phyloP scores from a whole-genome alignment of 2,797 vertebrate genomes.

The Leucoraja ocellata region DNA sequence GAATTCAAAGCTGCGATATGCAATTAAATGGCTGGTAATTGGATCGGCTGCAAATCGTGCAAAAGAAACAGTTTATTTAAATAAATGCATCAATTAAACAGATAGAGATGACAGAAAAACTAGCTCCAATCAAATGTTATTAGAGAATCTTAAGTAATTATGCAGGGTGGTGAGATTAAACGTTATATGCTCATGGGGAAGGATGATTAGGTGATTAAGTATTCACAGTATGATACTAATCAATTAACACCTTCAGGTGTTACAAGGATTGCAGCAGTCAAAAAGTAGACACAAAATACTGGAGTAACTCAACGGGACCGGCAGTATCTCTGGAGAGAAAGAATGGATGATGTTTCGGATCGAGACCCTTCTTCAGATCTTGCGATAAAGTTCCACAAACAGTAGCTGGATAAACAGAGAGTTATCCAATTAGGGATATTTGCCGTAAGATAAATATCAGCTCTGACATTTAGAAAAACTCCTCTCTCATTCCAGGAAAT shows the following conservation, averaged over 20 bases:
- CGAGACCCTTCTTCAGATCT: no score
- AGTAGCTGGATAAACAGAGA: background rate
- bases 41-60: background rate
- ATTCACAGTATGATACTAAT: background rate
- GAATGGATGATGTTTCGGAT: no score
- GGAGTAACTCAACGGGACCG: no score
- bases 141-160: background rate
- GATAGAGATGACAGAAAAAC: background rate
- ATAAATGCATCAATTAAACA: background rate
- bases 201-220: background rate
- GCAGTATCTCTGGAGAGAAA: no score
- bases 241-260: no score
- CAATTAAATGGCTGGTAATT: background rate
- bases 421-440: background rate
- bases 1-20: background rate
- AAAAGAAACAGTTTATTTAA: conserved; percentile 9
- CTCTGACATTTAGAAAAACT: background rate
- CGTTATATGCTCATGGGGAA: background rate
- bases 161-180: background rate
- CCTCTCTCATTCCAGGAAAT: background rate
- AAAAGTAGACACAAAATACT: no score
- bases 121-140: background rate
- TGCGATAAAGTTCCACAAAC: no score
- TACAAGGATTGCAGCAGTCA: background rate
- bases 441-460: background rate